A percentile compares a stretch with the other conserved stretches of the same genome.
Evolutionary conservation across 2,797 vertebrate species (phyloP).

Genomic region (Peromyscus eremicus): DNA sequence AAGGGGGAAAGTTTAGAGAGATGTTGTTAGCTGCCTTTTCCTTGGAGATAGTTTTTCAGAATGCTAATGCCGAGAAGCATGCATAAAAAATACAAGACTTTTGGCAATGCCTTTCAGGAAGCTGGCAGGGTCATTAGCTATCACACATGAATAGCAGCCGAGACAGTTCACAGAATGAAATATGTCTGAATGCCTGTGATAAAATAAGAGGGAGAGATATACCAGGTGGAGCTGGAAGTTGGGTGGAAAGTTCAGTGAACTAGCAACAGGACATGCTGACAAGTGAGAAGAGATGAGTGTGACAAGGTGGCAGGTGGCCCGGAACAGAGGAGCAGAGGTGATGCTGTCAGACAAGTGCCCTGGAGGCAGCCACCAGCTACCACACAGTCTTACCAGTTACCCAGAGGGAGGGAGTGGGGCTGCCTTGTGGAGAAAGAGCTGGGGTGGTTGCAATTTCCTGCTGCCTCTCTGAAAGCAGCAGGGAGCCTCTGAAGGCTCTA

Average conservation of each 20-base stretch:
- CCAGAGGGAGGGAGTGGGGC: accelerated
- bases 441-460: background rate
- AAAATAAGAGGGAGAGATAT: background rate
- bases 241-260: background rate
- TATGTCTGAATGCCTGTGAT: no score
- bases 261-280: accelerated
- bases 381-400: background rate
- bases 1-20: background rate
- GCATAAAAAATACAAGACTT: background rate
- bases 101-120: background rate
- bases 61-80: background rate
- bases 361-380: background rate
- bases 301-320: background rate
- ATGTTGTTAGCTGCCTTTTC: background rate
- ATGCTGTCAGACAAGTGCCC: accelerated
- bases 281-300: no score
- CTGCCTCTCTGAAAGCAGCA: background rate
- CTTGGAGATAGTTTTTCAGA: background rate
- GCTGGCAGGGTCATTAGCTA: background rate
- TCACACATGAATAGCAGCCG: background rate
- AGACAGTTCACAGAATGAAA: background rate
- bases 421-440: accelerated
- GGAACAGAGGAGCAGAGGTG: no score
- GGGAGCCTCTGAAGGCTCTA: background rate
- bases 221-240: background rate